phyloP scores from a whole-genome alignment of 2,797 vertebrate species.

The Labroides dimidiatus region DNA sequence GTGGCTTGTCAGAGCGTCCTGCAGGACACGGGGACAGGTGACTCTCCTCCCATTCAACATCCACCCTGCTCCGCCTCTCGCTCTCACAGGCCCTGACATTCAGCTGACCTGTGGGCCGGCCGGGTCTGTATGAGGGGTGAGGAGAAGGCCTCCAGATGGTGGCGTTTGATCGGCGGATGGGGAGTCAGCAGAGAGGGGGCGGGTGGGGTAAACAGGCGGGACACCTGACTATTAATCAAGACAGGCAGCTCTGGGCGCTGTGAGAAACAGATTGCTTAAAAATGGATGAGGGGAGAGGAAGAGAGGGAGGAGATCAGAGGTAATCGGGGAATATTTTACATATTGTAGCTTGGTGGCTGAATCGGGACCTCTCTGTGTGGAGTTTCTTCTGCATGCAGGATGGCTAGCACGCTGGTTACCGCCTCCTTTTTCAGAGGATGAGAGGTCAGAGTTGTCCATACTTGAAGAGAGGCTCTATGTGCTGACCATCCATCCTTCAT shows the following conservation, averaged over 20 bases:
- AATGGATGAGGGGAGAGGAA: slow-evolving; percentile 74
- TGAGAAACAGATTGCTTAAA: slow-evolving; percentile 81
- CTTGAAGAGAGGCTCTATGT: too few relatives aligned
- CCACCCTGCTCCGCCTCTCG: slow-evolving; percentile 25
- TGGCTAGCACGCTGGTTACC: too few relatives aligned
- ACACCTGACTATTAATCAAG: slow-evolving; percentile 80
- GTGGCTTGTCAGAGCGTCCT: slow-evolving; percentile 72
- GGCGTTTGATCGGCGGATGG: slow-evolving; percentile 59
- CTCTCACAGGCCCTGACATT: slow-evolving; percentile 63
- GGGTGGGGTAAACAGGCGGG: slow-evolving; percentile 67
- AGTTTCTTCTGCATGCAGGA: too few relatives aligned
- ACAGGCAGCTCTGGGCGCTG: slow-evolving; percentile 59
- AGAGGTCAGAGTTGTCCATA: too few relatives aligned
- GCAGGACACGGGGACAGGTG: slow-evolving; percentile 67
- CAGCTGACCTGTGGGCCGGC: slow-evolving; percentile 51
- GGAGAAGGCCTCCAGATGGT: slow-evolving; percentile 63
- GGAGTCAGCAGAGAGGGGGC: slow-evolving; percentile 29
- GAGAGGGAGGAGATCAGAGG: slow-evolving; percentile 4
- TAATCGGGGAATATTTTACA: slow-evolving; percentile 6
- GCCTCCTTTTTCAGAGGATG: too few relatives aligned
- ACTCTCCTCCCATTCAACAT: slow-evolving; percentile 43
- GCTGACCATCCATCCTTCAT: too few relatives aligned
- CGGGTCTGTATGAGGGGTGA: slow-evolving; percentile 40
- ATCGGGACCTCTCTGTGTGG: too few relatives aligned
- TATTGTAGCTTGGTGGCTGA: neutral